Evolutionary conservation across 2,113 vertebrate species (phyloP).

Genomic region (Ameiurus melas): DNA sequence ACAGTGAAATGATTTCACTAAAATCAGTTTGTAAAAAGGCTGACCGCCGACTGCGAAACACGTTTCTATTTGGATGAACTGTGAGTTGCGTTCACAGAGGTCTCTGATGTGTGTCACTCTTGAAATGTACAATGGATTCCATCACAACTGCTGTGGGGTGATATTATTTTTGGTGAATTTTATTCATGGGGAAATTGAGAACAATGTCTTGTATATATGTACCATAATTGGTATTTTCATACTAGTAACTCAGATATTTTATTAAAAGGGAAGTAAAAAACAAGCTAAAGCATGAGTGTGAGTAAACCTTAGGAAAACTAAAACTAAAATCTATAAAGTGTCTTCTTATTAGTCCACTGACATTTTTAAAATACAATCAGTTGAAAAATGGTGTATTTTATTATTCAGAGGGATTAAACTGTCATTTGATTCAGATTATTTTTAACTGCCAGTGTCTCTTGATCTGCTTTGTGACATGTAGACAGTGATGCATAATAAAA

Average conservation of each 20-base stretch:
- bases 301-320: slow-evolving; percentile 8
- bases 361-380: slow-evolving; percentile 2
- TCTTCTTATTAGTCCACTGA: not conserved
- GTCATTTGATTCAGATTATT: not conserved
- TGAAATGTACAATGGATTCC: not conserved
- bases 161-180: not conserved
- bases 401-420: not conserved
- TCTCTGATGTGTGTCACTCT: slow-evolving; percentile 5
- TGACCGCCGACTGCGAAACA: not conserved
- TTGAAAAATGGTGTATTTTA: not conserved
- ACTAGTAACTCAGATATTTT: not conserved
- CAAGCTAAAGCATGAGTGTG: not conserved
- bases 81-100: not conserved
- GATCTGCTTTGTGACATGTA: slow-evolving; percentile 18
- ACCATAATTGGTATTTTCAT: slow-evolving; percentile 17
- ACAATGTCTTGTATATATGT: slow-evolving; percentile 7
- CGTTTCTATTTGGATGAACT: slow-evolving; percentile 10
- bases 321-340: not conserved
- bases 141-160: slow-evolving; percentile 34
- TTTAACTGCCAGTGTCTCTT: not conserved
- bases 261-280: not conserved
- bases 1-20: not conserved
- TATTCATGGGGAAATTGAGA: not conserved
- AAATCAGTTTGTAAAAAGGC: slow-evolving; percentile 13
- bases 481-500: slow-evolving; percentile 4